These are phyloP conservation scores for Cebidichthys violaceus DNA, from an alignment of 2,113 vertebrate species.

Conservation along the genomic window DNA sequence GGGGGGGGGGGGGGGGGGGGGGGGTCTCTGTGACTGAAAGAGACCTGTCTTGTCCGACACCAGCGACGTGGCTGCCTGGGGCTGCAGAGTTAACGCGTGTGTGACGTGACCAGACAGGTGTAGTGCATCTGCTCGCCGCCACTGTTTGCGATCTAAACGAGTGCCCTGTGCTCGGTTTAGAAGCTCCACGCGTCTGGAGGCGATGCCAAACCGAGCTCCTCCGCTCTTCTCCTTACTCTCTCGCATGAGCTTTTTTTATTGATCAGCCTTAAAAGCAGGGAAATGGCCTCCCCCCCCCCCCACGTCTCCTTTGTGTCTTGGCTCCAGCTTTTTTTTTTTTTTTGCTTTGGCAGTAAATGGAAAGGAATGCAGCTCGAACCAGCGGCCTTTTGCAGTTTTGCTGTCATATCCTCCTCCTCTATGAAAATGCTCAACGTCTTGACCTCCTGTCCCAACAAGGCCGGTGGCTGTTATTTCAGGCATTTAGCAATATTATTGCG, in stretches of 20 bases:
- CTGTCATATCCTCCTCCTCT: conserved; percentile 30
- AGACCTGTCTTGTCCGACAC: conserved; percentile 24
- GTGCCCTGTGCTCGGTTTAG: conserved; percentile 33
- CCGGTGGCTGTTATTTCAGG: conserved; percentile 44
- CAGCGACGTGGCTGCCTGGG: conserved; percentile 18
- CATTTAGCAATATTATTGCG: conserved; percentile 39
- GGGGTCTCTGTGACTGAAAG: conserved; percentile 53
- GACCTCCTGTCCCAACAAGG: conserved; percentile 39
- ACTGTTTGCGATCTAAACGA: conserved; percentile 35
- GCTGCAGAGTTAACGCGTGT: conserved; percentile 18
- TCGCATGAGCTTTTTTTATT: conserved; percentile 60
- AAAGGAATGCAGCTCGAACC: conserved; percentile 40
- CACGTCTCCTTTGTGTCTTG: conserved; percentile 54
- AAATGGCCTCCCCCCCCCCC: conserved; percentile 37
- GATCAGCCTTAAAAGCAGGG: conserved; percentile 69
- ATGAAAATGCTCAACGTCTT: not conserved
- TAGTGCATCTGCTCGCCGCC: conserved; percentile 43
- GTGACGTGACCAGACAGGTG: conserved; percentile 17
- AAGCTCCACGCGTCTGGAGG: conserved; percentile 37
- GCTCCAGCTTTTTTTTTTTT: conserved; percentile 14
- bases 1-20: too few species aligned
- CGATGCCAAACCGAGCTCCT: conserved; percentile 16
- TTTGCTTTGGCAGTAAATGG: conserved; percentile 17
- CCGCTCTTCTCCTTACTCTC: conserved; percentile 16
- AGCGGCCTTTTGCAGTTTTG: conserved; percentile 35